Base-by-base conservation (phyloP, 2,797 vertebrate species). In the Triplophysa bombifrons region DNA sequence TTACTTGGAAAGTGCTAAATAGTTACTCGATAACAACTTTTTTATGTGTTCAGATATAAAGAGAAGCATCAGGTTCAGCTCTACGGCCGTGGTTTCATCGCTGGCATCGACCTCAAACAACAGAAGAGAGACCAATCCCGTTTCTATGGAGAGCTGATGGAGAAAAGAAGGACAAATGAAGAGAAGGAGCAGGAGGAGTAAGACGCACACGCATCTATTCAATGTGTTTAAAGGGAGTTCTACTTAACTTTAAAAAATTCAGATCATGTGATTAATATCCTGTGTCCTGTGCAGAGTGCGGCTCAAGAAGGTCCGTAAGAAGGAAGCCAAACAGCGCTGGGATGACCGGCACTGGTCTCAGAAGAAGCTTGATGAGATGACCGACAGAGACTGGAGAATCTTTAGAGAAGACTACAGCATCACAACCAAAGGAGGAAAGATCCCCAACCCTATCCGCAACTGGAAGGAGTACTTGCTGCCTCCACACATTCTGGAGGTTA, bases 301-400 rank as follows among this genome's bases (percentile, higher is more conserved):
- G 68, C 91, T 99, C 82, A 96, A 97, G 83, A 99, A 99, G 88
- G 92, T 98, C 87, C 92, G 97, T 9, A 99, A 98, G 90, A 99
- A 99, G 84, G 98, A 99, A 81, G 98, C 97, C 66, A 98, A 99
- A 89, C 98, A 99, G 88, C 96, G 97, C 83, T 99, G 98, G 98
- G 97, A 99, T 4, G 97, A 98, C 88, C 87, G 97, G 5, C 98
- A 99, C 83, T 99, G 98, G 97, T 98, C 96, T n/a, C 98, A 99
- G 93, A 99, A 99, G 93, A 99, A 98, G 89, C 91, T 99, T 86
- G 98, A 99, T 0, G 97, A 99, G 91, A 99, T 99, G 97, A 98
- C 96, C 0, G 97, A 99, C 94, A 94, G 98, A 85, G 98, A 99
- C 91, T 99, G 98, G 98, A 91, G 97, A 65, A 99, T 99, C 88